These are phyloP conservation scores for Pseudopodoces humilis DNA, from an alignment of 2,113 vertebrate genomes.

Conservation along the genomic window DNA sequence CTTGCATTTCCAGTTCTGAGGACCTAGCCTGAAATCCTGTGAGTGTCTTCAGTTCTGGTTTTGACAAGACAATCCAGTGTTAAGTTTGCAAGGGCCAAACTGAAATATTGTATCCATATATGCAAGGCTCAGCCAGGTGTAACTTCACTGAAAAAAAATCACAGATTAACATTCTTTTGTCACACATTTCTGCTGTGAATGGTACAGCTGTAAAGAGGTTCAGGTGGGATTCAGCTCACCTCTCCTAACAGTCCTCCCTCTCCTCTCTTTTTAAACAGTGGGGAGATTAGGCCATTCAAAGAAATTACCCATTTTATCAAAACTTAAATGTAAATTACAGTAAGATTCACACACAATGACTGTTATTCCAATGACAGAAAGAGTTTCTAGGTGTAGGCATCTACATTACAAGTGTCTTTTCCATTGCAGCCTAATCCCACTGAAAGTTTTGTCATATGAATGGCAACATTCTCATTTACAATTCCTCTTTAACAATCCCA, in stretches of 20 bases:
- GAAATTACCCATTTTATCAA: neutral
- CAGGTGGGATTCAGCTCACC: neutral
- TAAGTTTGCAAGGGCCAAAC: neutral
- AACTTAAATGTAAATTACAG: neutral
- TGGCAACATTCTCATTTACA: neutral
- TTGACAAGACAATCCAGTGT: neutral
- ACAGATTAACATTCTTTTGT: neutral
- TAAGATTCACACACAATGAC: neutral
- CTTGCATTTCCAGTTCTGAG: neutral
- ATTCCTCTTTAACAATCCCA: neutral
- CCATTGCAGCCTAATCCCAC: neutral
- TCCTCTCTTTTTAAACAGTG: neutral
- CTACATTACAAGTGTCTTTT: neutral
- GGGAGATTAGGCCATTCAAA: neutral
- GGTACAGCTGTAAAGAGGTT: neutral
- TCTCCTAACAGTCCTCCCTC: neutral
- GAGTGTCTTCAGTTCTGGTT: neutral
- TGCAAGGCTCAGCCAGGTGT: neutral
- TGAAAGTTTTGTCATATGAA: neutral
- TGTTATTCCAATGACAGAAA: neutral
- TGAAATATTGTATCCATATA: neutral
- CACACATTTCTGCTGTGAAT: neutral
- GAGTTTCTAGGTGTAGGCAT: neutral
- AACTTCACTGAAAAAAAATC: neutral
- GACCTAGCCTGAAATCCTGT: neutral